A percentile compares a stretch with the other conserved stretches of the same genome.
Conservation (phyloP, 2,113 vertebrate genomes). For the Fregetta grallaria region DNA sequence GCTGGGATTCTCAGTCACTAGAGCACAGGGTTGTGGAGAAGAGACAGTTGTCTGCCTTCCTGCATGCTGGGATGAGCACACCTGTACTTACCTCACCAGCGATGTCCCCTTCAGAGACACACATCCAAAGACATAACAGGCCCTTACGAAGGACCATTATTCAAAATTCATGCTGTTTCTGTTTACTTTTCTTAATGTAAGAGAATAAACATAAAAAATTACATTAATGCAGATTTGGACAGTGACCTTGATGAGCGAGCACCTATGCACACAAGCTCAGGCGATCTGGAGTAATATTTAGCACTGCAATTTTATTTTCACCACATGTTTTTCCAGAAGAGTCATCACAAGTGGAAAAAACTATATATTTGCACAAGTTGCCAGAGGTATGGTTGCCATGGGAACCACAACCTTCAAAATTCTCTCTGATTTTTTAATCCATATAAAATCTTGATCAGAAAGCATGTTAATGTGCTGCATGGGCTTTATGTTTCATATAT, state of each 20-base stretch:
- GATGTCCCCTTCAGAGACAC: background rate
- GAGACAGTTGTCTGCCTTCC: background rate
- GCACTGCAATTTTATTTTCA: background rate
- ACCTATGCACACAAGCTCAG: background rate
- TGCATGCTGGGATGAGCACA: background rate
- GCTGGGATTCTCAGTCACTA: background rate
- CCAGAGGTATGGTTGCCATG: background rate
- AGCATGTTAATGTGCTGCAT: background rate
- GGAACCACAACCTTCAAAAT: background rate
- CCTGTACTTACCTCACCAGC: background rate
- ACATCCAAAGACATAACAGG: background rate
- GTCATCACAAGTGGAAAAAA: background rate
- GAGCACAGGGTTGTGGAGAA: background rate
- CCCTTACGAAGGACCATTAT: background rate
- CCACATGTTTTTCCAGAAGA: background rate
- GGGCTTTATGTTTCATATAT: background rate
- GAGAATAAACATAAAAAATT: background rate
- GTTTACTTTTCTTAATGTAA: background rate
- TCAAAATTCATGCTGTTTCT: background rate
- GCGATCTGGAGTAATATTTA: background rate
- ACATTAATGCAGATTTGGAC: background rate
- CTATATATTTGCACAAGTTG: accelerated
- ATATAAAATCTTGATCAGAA: background rate
- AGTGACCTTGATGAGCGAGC: background rate
- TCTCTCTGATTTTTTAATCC: background rate